Base-by-base conservation (phyloP, 2,113 vertebrate genomes). In the Suncus etruscus region DNA sequence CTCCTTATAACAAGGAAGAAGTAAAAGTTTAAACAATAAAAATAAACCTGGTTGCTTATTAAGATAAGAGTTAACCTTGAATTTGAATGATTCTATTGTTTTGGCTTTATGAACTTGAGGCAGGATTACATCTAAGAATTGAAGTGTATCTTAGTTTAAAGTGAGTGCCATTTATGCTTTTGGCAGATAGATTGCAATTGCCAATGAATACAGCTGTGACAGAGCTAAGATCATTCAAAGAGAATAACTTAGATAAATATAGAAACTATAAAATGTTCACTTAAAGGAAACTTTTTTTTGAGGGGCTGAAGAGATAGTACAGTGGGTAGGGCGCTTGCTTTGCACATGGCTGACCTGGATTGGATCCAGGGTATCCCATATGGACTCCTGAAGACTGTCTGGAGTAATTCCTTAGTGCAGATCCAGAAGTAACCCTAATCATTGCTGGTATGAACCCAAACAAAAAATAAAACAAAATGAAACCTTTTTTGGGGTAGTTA, bases 1-100 rank as follows among this genome's bases (percentile, higher is more conserved):
- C 87, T 85, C 12, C 86, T 91, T 29, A 45, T 32, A 87, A 61
- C 80, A 91, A 93, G 61, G 31, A 68, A 18, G 85, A 95, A 96
- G 63, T 88, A 75, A 77, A 73, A 87, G 69, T 92, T 95, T 51
- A 95, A 90, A 93, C 63, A 89, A 39, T 73, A 80, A 6, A 11
- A 91, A 51, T 91, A 66, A 89, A 51, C 12, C 69, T 63, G 78
- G 5, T 84, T 77, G 39, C 39, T 39, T 39, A 12, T 32, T 78
- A 92, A 93, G 31, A 86, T 87, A 93, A 92, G 80, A n/a, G 83
- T 94, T 81, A 65, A 45, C 92, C n/a, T 87, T 91, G 51, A 29
- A 18, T 87, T 83, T 75, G 63, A 84, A 66, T 50, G 68, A 80
- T 31, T 27, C 72, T 95, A 92, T 94, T 94, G 84, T 87, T 65